A percentile compares a stretch with the other conserved stretches of the same genome.
Conservation (phyloP, 30 jellyfish, hydroid and myxozoan species). For the Rhopilema esculentum region DNA sequence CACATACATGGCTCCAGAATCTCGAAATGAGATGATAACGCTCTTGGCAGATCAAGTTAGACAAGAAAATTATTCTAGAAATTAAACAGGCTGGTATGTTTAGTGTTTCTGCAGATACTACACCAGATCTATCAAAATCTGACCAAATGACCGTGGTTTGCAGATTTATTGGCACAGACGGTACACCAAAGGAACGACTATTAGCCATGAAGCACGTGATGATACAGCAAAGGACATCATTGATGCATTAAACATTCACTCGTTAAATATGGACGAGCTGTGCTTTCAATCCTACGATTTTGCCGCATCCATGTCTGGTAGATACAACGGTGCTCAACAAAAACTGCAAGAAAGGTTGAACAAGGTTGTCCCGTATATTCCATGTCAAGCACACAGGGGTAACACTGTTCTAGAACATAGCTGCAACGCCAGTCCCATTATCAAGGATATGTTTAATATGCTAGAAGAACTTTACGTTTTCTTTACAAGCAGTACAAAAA, state of each 20-base stretch:
- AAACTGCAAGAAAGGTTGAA: constrained; percentile 35
- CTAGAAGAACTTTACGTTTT: constrained; percentile 39
- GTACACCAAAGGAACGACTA: neutral
- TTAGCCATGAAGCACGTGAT: constrained; percentile 29
- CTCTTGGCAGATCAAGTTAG: constrained; percentile 53
- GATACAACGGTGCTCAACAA: constrained; percentile 37
- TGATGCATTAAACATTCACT: constrained; percentile 8
- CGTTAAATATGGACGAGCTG: constrained; percentile 37
- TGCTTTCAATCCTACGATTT: constrained; percentile 37
- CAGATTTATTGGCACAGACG: constrained; percentile 22
- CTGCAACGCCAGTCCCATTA: constrained; percentile 51
- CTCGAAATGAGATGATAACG: constrained; percentile 53
- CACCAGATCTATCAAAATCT: constrained; percentile 33
- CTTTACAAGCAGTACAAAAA: constrained; percentile 56
- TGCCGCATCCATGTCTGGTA: constrained; percentile 59
- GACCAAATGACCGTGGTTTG: constrained; percentile 18
- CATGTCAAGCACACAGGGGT: constrained; percentile 51
- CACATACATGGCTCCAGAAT: constrained; percentile 56
- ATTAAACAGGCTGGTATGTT: constrained; percentile 42
- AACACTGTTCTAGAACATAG: constrained; percentile 57
- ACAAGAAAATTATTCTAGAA: constrained; percentile 18
- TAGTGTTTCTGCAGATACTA: constrained; percentile 66
- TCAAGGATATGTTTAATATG: constrained; percentile 27
- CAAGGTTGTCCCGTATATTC: constrained; percentile 31
- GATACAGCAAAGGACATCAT: constrained; percentile 26